Conservation (phyloP, 2,888 invertebrate species). For the Dryomyza anilis region DNA sequence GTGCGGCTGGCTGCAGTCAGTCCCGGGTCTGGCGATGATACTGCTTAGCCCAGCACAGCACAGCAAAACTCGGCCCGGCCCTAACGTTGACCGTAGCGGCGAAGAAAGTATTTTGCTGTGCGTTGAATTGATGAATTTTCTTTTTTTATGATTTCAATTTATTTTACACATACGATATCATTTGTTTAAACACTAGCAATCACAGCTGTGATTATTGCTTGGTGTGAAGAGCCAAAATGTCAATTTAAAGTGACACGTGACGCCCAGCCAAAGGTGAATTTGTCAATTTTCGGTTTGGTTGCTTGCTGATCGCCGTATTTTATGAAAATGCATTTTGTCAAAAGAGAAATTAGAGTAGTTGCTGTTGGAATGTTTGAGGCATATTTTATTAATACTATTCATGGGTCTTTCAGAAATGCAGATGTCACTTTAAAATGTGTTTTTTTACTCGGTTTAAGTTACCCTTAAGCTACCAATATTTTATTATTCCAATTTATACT, state of each 20-base stretch:
- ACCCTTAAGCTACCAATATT: no score
- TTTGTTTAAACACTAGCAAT: no score
- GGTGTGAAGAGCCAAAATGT: conserved; percentile 22
- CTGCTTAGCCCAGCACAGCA: no score
- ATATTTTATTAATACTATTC: no score
- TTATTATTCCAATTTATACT: no score
- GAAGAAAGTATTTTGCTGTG: conserved; percentile 30
- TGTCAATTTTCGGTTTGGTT: not conserved
- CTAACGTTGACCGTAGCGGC: not conserved
- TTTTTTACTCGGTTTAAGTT: no score
- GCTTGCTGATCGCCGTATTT: not conserved
- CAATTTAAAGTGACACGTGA: conserved; percentile 29
- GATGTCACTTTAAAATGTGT: no score
- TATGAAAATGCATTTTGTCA: conserved; percentile 6
- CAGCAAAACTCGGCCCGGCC: no score
- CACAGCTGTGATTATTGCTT: conserved; percentile 5
- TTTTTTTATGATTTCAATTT: conserved; percentile 6
- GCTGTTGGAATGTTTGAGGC: no score
- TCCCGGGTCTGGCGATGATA: no score
- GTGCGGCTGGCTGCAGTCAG: conserved; percentile 23
- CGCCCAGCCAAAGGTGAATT: conserved; percentile 20
- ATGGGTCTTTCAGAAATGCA: no score
- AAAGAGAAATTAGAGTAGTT: conserved; percentile 22
- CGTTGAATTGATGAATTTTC: conserved; percentile 21
- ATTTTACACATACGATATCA: not conserved